A percentile compares a stretch with the other conserved stretches of the same genome.
These are phyloP conservation scores for Oncorhynchus nerka DNA, from an alignment of 2,113 vertebrate genomes.

Conservation along the genomic window DNA sequence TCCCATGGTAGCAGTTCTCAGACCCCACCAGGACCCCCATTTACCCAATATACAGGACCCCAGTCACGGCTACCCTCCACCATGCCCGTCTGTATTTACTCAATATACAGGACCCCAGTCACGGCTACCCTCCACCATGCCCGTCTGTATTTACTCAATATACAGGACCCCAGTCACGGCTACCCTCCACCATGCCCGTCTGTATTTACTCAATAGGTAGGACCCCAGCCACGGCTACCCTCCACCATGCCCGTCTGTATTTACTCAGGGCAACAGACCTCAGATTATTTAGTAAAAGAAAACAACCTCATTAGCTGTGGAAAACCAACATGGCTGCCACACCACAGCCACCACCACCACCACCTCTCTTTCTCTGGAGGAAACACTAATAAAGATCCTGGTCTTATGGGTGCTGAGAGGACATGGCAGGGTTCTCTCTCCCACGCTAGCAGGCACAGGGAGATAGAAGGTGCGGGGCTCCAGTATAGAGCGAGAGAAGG, in stretches of 20 bases:
- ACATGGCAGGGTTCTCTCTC: background rate
- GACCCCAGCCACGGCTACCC: conserved; percentile 13
- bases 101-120: no score
- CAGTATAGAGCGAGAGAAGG: no score
- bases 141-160: no score
- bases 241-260: background rate
- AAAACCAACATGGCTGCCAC: background rate
- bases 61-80: no score
- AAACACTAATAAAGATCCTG: background rate
- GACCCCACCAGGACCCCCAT: no score
- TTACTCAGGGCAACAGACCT: conserved; percentile 5
- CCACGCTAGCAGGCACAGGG: background rate
- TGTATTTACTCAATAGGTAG: background rate
- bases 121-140: no score
- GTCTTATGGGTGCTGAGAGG: background rate
- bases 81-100: no score
- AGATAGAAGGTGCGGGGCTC: background rate
- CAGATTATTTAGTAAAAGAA: conserved; percentile 26
- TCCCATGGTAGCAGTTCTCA: no score
- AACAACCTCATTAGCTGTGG: conserved; percentile 30
- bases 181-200: no score
- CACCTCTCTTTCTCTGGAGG: no score
- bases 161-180: no score
- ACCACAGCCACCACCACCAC: background rate
- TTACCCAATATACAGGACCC: no score